Evolutionary conservation across 2,888 invertebrate species (phyloP).

Genomic region (Leptinotarsa haldemani): DNA sequence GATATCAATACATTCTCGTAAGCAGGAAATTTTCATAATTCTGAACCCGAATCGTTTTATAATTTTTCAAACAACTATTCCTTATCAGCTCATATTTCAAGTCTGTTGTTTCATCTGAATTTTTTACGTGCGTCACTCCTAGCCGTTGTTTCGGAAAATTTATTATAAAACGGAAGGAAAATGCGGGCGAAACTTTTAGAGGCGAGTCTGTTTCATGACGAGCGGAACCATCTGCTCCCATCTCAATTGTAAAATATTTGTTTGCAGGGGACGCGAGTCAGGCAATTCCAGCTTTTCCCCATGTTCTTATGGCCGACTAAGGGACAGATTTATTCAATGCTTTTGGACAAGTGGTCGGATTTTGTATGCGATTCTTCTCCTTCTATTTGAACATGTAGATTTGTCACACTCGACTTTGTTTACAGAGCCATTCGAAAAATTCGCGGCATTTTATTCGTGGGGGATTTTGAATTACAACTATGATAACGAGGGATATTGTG

Average conservation of each 20-base stretch:
- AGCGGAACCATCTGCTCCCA: constrained; percentile 34
- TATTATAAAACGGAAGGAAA: constrained; percentile 11
- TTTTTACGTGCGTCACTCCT: background rate
- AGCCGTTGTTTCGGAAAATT: constrained; percentile 3
- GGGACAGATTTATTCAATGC: constrained; percentile 41
- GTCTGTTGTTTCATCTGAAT: background rate
- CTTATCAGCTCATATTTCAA: background rate
- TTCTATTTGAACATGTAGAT: constrained; percentile 54
- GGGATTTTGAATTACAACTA: constrained; percentile 41
- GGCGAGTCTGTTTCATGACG: constrained; percentile 12
- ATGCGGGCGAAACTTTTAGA: constrained; percentile 4
- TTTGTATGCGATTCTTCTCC: constrained; percentile 34
- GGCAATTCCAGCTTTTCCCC: constrained; percentile 26
- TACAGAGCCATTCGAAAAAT: constrained; percentile 42
- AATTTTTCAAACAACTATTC: too few species aligned
- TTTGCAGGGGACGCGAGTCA: constrained; percentile 25
- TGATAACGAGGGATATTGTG: constrained; percentile 44
- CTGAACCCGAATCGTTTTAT: too few species aligned
- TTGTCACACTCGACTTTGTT: constrained; percentile 47
- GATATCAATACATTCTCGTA: too few species aligned
- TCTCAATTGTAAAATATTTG: constrained; percentile 39
- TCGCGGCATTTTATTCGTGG: constrained; percentile 31
- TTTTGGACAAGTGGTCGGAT: constrained; percentile 37
- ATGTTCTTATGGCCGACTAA: constrained; percentile 28
- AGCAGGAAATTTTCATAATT: too few species aligned